These are phyloP conservation scores for Aphodius granarius DNA, from an alignment of 2,888 invertebrate species.

Conservation along the genomic window DNA sequence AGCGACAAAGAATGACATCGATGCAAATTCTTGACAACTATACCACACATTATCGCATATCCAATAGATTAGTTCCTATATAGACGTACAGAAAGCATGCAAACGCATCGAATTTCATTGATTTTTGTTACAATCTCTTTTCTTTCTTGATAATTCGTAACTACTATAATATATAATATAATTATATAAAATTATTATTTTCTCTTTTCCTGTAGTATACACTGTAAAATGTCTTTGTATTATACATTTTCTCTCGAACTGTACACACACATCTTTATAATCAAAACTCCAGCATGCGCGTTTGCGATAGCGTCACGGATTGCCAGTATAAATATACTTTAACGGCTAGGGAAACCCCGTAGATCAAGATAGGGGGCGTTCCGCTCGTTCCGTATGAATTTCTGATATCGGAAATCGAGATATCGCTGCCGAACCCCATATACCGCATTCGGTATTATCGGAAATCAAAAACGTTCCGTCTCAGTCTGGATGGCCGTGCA, in stretches of 20 bases:
- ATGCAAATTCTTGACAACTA: background rate
- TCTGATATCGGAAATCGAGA: background rate
- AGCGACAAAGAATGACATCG: background rate
- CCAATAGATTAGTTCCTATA: background rate
- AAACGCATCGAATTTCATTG: background rate
- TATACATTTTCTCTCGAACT: background rate
- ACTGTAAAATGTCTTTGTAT: too few species aligned
- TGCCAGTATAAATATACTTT: background rate
- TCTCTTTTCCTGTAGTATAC: too few species aligned
- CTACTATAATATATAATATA: too few species aligned
- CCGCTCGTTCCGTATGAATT: background rate
- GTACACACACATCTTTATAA: background rate
- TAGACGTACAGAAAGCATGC: background rate
- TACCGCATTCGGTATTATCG: background rate
- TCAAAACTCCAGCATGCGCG: background rate
- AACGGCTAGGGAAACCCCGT: background rate
- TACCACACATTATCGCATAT: background rate
- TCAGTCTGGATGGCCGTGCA: background rate
- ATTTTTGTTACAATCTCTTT: background rate
- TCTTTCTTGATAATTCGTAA: too few species aligned
- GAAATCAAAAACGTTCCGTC: background rate
- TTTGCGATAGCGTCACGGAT: background rate
- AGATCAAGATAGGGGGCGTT: background rate
- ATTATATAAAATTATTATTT: too few species aligned
- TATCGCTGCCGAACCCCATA: background rate